Evolutionary conservation across 2,888 invertebrate genomes (phyloP).

Genomic region (Cistogaster globosa): DNA sequence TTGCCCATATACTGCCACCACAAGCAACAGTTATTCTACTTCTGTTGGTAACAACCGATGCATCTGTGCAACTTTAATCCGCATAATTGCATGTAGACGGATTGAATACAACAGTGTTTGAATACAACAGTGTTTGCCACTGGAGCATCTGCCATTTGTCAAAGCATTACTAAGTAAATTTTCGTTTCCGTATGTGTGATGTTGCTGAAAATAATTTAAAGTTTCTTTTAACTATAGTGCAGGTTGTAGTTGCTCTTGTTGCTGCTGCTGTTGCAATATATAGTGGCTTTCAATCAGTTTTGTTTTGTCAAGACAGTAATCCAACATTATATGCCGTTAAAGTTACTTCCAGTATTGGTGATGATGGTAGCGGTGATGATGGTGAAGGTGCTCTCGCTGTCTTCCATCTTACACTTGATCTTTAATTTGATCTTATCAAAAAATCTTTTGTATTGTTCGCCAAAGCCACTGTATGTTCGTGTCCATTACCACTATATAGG

Average conservation of each 20-base stretch:
- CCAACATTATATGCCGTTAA: slow-evolving; percentile 37
- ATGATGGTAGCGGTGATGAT: slow-evolving; percentile 1
- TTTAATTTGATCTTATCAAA: slow-evolving; percentile 45
- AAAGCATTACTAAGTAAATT: slow-evolving; percentile 56
- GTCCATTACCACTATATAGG: too few species aligned
- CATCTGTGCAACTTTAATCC: slow-evolving; percentile 57
- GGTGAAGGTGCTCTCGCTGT: slow-evolving; percentile 31
- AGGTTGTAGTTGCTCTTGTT: slow-evolving; percentile 69
- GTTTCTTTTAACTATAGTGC: slow-evolving; percentile 54
- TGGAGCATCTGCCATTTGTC: slow-evolving; percentile 48
- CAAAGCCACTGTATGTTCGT: slow-evolving; percentile 25
- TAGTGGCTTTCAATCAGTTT: too few species aligned
- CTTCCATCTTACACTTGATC: slow-evolving; percentile 59
- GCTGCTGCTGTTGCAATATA: slow-evolving; percentile 30
- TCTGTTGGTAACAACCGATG: slow-evolving; percentile 14
- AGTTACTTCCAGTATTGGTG: slow-evolving; percentile 49
- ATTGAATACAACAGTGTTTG: slow-evolving; percentile 37
- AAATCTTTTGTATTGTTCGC: slow-evolving; percentile 54
- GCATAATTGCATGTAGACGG: slow-evolving; percentile 37
- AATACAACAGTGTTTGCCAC: slow-evolving; percentile 19
- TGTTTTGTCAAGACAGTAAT: slow-evolving; percentile 57
- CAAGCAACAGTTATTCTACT: slow-evolving; percentile 7
- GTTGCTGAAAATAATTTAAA: slow-evolving; percentile 52
- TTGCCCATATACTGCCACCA: slow-evolving; percentile 40
- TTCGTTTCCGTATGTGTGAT: slow-evolving; percentile 61